Evolutionary conservation across 1,140 invertebrate species (phyloP).

Genomic region (Oryzaephilus surinamensis): DNA sequence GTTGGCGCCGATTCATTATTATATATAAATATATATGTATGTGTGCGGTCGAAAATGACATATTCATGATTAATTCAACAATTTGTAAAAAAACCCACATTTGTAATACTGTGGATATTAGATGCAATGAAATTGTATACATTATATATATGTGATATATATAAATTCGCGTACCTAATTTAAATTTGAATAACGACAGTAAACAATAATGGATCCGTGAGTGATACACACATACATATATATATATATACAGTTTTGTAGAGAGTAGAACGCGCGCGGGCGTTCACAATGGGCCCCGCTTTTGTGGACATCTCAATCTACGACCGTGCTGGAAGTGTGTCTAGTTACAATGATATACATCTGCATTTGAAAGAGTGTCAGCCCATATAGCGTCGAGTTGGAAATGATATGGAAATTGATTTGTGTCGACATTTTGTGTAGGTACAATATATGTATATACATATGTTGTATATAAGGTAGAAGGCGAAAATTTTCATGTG

Average conservation of each 20-base stretch:
- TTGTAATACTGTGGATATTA: no score
- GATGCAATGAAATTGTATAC: no score
- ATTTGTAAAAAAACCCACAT: no score
- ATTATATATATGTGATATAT: no score
- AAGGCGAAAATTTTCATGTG: no score
- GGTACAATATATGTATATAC: no score
- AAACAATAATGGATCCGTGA: background rate
- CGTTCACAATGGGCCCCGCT: conserved; percentile 15
- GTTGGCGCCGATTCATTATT: conserved; percentile 14
- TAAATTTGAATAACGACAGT: background rate
- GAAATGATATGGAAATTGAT: conserved; percentile 30
- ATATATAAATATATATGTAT: no score
- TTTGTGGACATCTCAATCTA: conserved; percentile 28
- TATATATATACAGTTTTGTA: conserved; percentile 4
- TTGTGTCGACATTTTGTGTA: conserved; percentile 18
- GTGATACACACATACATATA: background rate
- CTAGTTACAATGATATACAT: conserved; percentile 28
- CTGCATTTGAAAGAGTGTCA: conserved; percentile 30
- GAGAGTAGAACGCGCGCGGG: conserved; percentile 7
- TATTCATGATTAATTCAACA: no score
- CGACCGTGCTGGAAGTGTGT: conserved; percentile 21
- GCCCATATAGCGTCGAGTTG: conserved; percentile 19
- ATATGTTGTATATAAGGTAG: no score
- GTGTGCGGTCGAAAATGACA: no score
- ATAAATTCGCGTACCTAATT: conserved; percentile 1